Conservation (phyloP, 2,797 vertebrate species). For the Sebastes itinus region DNA sequence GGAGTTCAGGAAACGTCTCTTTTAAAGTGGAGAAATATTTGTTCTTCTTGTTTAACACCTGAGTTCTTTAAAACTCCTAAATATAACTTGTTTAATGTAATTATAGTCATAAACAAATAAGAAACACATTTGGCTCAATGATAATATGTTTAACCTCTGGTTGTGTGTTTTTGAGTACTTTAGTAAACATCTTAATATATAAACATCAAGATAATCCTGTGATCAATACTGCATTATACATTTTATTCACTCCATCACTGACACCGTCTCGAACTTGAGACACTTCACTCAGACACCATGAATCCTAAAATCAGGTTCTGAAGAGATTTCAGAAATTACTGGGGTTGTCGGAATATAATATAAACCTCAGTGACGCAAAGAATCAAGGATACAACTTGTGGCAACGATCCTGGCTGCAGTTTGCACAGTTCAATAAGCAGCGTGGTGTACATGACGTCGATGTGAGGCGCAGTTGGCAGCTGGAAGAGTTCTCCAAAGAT, state of each 20-base stretch:
- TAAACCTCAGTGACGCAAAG: background rate
- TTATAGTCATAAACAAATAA: background rate
- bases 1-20: constrained; percentile 76
- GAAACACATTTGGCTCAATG: background rate
- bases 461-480: constrained; percentile 90
- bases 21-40: background rate
- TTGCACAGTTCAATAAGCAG: constrained; percentile 98
- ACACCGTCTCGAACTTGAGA: background rate
- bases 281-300: background rate
- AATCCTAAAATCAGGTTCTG: background rate
- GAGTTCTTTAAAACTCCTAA: background rate
- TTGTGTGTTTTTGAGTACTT: background rate
- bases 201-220: background rate
- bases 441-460: constrained; percentile 96
- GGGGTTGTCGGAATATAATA: too few species aligned
- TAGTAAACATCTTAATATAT: background rate
- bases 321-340: background rate
- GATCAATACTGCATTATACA: background rate
- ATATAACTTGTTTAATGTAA: background rate
- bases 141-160: background rate
- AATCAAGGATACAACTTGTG: constrained; percentile 97
- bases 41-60: background rate
- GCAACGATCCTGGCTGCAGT: constrained; percentile 96
- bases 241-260: background rate
- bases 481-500: constrained; percentile 96